These are phyloP conservation scores for Chaenocephalus aceratus DNA, from an alignment of 2,113 vertebrate genomes.

Conservation along the genomic window DNA sequence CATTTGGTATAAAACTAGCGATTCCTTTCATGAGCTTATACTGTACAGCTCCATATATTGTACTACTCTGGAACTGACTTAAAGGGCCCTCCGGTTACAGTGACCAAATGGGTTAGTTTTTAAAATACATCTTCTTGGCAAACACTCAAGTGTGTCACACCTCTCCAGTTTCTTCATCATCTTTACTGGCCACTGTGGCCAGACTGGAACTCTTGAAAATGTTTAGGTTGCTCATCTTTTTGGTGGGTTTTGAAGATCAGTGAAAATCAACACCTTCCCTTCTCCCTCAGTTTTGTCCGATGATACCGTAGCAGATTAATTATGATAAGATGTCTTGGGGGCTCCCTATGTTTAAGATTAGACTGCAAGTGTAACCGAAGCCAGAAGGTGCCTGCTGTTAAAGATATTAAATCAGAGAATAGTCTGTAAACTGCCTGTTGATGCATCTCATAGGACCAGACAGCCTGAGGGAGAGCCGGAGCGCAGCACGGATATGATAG, in stretches of 20 bases:
- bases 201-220: too few species aligned
- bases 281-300: background rate
- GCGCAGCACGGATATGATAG: background rate
- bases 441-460: background rate
- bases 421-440: constrained; percentile 18
- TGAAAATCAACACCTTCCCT: background rate
- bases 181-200: background rate
- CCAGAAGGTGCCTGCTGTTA: constrained; percentile 24
- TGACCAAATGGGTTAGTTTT: constrained; percentile 15
- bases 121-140: constrained; percentile 23
- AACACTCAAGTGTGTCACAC: constrained; percentile 15
- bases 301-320: background rate
- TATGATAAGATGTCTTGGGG: background rate
- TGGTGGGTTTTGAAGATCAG: background rate
- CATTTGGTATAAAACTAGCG: background rate
- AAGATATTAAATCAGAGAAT: constrained; percentile 48
- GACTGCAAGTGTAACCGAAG: constrained; percentile 25
- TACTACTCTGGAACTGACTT: background rate
- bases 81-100: background rate
- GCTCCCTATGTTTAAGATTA: constrained; percentile 39
- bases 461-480: background rate
- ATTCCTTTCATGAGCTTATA: background rate
- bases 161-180: constrained; percentile 21
- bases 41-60: background rate
- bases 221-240: background rate